These are phyloP conservation scores for Drosophila limbata DNA, from an alignment of 2,888 invertebrate genomes.

Conservation along the genomic window DNA sequence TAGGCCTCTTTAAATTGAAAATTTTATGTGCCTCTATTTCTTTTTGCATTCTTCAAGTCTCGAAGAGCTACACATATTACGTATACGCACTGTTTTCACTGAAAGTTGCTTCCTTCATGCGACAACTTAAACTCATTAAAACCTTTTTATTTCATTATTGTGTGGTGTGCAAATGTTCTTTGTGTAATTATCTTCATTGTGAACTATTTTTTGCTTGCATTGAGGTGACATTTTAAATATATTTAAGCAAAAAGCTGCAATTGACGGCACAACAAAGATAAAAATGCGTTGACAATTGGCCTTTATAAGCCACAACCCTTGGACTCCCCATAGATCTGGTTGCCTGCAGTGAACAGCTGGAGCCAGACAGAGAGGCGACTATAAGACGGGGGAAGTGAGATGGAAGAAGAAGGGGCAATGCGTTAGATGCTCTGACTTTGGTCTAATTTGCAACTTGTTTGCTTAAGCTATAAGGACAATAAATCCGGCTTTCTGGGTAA, in stretches of 20 bases:
- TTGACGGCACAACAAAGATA: conserved; percentile 20
- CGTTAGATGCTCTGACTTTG: conserved; percentile 26
- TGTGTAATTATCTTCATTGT: conserved; percentile 13
- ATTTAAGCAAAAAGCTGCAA: conserved; percentile 37
- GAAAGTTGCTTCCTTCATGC: neutral
- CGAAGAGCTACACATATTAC: neutral
- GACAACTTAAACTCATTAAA: conserved; percentile 12
- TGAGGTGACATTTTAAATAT: conserved; percentile 49
- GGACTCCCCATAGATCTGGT: neutral
- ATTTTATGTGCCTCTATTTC: neutral
- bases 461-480: conserved; percentile 48
- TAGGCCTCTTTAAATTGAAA: neutral
- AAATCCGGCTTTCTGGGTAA: conserved; percentile 50
- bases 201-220: conserved; percentile 4
- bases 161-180: conserved; percentile 4
- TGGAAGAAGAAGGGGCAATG: conserved; percentile 1
- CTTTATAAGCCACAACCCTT: conserved; percentile 25
- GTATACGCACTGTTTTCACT: neutral
- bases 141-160: conserved; percentile 3
- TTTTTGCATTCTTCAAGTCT: neutral
- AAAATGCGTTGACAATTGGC: conserved; percentile 34
- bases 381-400: neutral
- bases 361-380: conserved; percentile 52
- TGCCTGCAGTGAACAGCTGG: conserved; percentile 53
- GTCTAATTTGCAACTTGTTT: conserved; percentile 65